Conservation (phyloP, 2,113 vertebrate genomes). For the Notarius lentiginosus region DNA sequence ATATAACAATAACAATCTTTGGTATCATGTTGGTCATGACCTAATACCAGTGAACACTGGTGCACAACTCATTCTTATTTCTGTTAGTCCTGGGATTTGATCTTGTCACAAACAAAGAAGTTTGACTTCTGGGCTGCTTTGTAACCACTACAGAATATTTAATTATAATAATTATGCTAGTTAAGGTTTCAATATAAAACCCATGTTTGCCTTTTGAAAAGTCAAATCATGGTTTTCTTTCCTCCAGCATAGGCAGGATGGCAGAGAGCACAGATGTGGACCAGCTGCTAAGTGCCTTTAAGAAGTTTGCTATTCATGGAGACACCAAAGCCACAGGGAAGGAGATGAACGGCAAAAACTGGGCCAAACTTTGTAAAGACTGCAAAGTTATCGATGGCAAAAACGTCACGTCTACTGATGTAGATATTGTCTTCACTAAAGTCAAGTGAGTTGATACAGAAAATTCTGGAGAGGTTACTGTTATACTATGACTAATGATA, state of each 20-base stretch:
- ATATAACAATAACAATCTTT: neutral
- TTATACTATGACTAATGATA: neutral
- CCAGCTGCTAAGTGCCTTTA: conserved; percentile 81
- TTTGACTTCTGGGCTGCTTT: neutral
- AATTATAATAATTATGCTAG: conserved; percentile 1
- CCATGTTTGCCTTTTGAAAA: neutral
- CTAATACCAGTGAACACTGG: neutral
- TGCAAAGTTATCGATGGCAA: conserved; percentile 91
- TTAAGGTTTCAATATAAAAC: neutral
- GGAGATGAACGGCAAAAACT: conserved; percentile 95
- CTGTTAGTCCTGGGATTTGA: neutral
- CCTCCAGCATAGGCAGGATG: conserved; percentile 72
- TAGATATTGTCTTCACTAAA: conserved; percentile 97
- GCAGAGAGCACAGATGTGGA: conserved; percentile 77
- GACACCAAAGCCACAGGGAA: conserved; percentile 87
- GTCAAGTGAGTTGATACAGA: conserved; percentile 84
- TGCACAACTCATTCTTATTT: neutral
- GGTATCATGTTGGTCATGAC: neutral
- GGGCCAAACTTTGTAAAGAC: conserved; percentile 97
- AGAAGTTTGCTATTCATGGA: conserved; percentile 88
- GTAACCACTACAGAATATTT: neutral
- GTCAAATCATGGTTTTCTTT: neutral
- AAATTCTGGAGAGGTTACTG: neutral
- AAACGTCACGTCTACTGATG: conserved; percentile 81
- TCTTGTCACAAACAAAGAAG: neutral